Evolutionary conservation across 2,113 vertebrate genomes (phyloP).

Genomic region (Physeter macrocephalus): DNA sequence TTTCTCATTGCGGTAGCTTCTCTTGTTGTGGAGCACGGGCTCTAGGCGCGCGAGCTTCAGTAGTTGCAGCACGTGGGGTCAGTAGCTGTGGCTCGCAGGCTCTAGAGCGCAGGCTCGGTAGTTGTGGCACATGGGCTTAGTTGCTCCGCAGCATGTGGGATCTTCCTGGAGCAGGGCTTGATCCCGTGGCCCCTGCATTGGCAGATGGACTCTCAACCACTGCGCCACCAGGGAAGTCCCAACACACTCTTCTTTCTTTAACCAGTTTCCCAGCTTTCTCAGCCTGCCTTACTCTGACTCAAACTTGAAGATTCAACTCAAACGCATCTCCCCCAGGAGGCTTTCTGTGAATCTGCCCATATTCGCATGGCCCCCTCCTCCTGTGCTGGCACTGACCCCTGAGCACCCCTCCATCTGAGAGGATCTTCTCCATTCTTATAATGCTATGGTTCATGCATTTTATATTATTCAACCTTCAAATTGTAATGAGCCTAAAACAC

Average conservation of each 20-base stretch:
- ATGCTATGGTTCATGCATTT: background rate
- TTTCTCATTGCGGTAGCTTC: too few relatives aligned
- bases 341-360: background rate
- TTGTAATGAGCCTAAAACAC: background rate
- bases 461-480: background rate
- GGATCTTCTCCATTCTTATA: background rate
- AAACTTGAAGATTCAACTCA: background rate
- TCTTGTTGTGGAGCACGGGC: too few relatives aligned
- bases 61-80: too few relatives aligned
- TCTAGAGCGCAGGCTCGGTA: too few relatives aligned
- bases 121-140: too few relatives aligned
- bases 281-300: background rate
- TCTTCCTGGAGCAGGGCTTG: too few relatives aligned
- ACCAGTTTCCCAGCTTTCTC: background rate
- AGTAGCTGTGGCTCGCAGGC: too few relatives aligned
- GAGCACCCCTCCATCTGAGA: background rate
- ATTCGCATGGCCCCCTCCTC: rapidly evolving
- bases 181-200: too few relatives aligned
- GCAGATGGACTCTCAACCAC: too few relatives aligned
- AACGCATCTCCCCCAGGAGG: background rate
- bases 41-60: too few relatives aligned
- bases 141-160: too few relatives aligned
- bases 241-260: background rate
- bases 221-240: too few relatives aligned
- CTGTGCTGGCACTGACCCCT: rapidly evolving